Base-by-base conservation (phyloP, 2,797 vertebrate genomes). In the Telmatherina bonti region DNA sequence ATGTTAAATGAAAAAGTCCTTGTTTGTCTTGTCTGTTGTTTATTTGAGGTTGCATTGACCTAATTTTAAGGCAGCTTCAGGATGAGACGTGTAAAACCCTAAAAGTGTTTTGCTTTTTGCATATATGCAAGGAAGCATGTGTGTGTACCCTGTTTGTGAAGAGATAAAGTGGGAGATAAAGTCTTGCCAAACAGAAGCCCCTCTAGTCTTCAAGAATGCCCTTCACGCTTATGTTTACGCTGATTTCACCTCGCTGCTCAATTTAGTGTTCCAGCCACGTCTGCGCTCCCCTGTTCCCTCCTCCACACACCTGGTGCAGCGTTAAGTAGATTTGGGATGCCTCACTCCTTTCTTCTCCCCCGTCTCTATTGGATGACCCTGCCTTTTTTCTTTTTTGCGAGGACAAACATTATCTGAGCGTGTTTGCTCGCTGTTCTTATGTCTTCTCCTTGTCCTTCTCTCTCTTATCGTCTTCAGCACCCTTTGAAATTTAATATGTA, bases 181-280 rank as follows among this genome's bases (percentile, higher is more conserved):
- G 16, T 56, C 41, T 51, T 51, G 13, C 35, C 18, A n/a, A 6
- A 22, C 26, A 55, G 55, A 75, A 60, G 55, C 67, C 72, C 70
- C 26, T 43, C 63, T 75, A 74, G 31, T 74, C 74, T 78, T 57
- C 20, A 54, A 79, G 64, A 51, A 56, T 86, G 86, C 85, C 88
- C 85, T 92, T 93, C 89, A 88, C 47, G 70, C 65, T 70, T 54
- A 81, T 88, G 76, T 90, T 90, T 84, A 76, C 81, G 66, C 76
- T 73, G 72, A 86, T 77, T 81, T 75, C 67, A 76, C 84, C 84
- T 82, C 38, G 45, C 56, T 65, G 38, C 78, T 75, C 35, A n/a
- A 60, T 92, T 94, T 93, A 90, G 81, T 78, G 73, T 92, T 91
- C 90, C 68, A 78, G 54, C 83, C 92, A 92, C 89, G 83, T 93